Evolutionary conservation across 35 echinoderm and acorn worm species (phyloP).

Genomic region (Ophiothrix spiculata): DNA sequence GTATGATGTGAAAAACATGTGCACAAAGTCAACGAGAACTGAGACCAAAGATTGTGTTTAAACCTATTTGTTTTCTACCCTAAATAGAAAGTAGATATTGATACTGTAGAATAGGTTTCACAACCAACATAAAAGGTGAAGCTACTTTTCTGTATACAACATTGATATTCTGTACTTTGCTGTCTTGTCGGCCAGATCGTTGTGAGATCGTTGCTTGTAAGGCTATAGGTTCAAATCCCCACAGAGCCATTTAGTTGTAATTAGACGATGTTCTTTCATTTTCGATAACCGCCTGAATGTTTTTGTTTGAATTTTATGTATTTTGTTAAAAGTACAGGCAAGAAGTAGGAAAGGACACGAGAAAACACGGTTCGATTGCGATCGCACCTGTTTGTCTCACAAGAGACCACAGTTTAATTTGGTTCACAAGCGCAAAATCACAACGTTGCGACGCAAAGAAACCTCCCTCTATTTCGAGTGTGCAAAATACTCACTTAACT

Average conservation of each 20-base stretch:
- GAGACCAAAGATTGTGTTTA: background rate
- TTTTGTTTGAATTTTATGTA: background rate
- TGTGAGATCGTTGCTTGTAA: no score
- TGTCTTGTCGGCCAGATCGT: background rate
- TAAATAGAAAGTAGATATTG: background rate
- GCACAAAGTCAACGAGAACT: background rate
- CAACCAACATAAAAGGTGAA: background rate
- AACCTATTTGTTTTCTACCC: background rate
- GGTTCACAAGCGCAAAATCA: background rate
- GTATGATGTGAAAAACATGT: background rate
- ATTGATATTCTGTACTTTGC: background rate
- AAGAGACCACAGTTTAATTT: background rate
- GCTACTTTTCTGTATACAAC: background rate
- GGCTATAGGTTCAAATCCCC: no score
- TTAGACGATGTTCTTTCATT: background rate
- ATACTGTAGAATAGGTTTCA: background rate
- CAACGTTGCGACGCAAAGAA: background rate
- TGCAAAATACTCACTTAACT: background rate
- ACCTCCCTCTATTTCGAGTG: no score
- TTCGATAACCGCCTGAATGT: background rate
- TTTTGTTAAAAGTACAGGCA: background rate
- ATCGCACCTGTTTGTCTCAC: background rate
- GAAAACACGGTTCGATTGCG: background rate
- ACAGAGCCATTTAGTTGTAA: no score
- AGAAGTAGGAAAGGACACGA: background rate